Evolutionary conservation across 2,797 vertebrate genomes (phyloP).

Genomic region (Myotis findleyi): DNA sequence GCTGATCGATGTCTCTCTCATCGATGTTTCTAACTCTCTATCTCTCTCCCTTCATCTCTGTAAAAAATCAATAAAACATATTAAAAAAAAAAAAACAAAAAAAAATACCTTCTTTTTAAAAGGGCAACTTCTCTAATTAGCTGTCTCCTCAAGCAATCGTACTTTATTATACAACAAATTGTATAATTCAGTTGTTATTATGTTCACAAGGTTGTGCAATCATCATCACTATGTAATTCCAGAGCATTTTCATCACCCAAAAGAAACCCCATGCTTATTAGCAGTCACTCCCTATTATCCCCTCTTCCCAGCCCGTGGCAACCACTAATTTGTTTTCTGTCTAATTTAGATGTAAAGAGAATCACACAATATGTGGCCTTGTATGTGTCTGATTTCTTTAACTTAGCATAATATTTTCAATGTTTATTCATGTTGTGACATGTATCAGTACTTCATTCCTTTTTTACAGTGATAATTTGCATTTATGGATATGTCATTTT

Average conservation of each 20-base stretch:
- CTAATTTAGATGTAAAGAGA: not conserved
- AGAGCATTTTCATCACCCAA: not conserved
- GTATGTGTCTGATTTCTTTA: conserved; percentile 1
- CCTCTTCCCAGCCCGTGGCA: not conserved
- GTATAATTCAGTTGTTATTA: conserved; percentile 16
- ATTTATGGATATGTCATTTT: not conserved
- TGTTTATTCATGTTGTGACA: not conserved
- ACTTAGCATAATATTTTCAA: not conserved
- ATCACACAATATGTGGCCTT: not conserved
- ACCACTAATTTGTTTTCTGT: not conserved
- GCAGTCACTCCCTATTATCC: not conserved
- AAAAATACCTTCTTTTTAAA: not conserved
- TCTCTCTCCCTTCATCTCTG: no score
- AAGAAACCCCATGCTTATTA: not conserved
- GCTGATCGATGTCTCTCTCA: no score
- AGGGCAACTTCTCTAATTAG: conserved; percentile 6
- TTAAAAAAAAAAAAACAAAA: no score
- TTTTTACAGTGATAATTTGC: not conserved
- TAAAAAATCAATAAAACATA: no score
- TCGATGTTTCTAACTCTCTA: no score
- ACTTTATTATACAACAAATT: conserved; percentile 3
- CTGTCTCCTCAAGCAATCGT: not conserved
- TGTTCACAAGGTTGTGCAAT: not conserved
- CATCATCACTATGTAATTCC: not conserved
- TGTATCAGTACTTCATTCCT: not conserved